Percentiles rank a stretch among this genome's conserved stretches.
These are phyloP conservation scores for Sebastes umbrosus DNA, from an alignment of 2,797 vertebrate species.

Conservation along the genomic window DNA sequence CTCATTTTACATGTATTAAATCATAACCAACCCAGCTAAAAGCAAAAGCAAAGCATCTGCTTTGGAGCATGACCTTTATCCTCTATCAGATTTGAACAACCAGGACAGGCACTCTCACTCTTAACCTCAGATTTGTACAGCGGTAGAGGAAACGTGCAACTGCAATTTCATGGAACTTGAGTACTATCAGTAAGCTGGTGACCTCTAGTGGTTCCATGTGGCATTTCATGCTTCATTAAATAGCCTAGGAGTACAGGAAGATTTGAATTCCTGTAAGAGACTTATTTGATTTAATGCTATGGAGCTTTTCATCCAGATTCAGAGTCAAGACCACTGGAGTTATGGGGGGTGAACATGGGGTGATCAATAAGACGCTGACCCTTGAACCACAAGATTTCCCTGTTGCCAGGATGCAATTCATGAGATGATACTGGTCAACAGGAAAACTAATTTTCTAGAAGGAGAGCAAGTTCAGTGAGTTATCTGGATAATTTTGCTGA, in stretches of 20 bases:
- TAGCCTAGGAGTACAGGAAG: neutral
- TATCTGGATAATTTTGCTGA: no score
- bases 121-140: neutral
- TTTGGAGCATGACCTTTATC: neutral
- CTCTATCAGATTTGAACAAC: neutral
- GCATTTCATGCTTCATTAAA: neutral
- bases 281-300: neutral
- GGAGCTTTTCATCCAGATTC: neutral
- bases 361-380: neutral
- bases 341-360: rapidly evolving
- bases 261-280: neutral
- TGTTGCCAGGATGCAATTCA: neutral
- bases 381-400: neutral
- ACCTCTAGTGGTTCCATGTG: neutral
- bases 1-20: neutral
- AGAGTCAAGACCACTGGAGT: neutral
- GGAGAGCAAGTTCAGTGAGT: neutral
- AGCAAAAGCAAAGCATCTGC: no score
- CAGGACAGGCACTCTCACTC: neutral
- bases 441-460: no score
- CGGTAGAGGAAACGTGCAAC: neutral
- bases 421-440: neutral
- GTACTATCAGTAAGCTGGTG: neutral
- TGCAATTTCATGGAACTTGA: neutral
- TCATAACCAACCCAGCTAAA: neutral